Percentiles rank a stretch among this genome's conserved stretches.
These are phyloP conservation scores for Meda fulgida DNA, from an alignment of 2,797 vertebrate genomes.

Conservation along the genomic window DNA sequence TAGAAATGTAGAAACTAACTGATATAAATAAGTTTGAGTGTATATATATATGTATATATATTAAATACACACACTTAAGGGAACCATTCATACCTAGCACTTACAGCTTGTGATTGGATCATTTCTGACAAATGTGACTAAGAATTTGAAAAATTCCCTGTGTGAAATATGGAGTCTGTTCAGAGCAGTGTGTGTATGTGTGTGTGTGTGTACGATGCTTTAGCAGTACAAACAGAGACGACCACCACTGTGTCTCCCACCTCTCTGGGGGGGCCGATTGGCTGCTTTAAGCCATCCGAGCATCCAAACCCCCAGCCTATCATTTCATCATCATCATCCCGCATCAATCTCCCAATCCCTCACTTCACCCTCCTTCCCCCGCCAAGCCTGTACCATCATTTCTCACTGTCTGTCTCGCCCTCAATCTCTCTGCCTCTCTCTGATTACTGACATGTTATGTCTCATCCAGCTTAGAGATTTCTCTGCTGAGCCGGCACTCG, in stretches of 20 bases:
- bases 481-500: slow-evolving; percentile 40
- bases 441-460: slow-evolving; percentile 58
- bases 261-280: slow-evolving; percentile 33
- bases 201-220: not conserved
- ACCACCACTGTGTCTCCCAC: slow-evolving; percentile 18
- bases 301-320: slow-evolving; percentile 35
- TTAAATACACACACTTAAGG: not conserved
- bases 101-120: not conserved
- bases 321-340: slow-evolving; percentile 51
- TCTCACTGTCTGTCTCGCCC: slow-evolving; percentile 43
- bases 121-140: not conserved
- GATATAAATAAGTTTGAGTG: not conserved
- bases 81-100: not conserved
- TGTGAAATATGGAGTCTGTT: slow-evolving; percentile 11
- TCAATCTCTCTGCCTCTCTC: slow-evolving; percentile 50
- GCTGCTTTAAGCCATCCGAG: slow-evolving; percentile 34
- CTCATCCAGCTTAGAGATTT: slow-evolving; percentile 54
- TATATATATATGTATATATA: not conserved
- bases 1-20: not conserved
- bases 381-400: slow-evolving; percentile 43
- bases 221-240: slow-evolving; percentile 14
- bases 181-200: not conserved
- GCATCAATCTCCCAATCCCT: slow-evolving; percentile 27
- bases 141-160: not conserved
- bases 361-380: slow-evolving; percentile 20